These are phyloP conservation scores for Mallotus villosus DNA, from an alignment of 2,797 vertebrate species.

Conservation along the genomic window DNA sequence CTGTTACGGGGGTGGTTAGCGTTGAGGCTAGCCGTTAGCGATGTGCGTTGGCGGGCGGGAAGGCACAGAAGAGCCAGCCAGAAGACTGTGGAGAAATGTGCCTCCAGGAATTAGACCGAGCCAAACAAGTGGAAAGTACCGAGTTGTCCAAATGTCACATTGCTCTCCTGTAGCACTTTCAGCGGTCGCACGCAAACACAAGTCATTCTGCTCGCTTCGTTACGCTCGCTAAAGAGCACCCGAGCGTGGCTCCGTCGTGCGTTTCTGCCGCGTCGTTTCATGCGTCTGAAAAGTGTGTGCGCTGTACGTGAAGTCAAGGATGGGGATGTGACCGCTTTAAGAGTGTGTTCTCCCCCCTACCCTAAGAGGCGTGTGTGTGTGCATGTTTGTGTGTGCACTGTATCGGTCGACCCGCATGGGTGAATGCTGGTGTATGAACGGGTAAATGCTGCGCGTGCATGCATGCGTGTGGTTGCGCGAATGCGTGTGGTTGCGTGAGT, in stretches of 20 bases:
- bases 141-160: constrained; percentile 25
- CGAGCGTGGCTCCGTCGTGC: neutral
- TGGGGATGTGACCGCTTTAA: no score
- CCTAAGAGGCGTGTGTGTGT: no score
- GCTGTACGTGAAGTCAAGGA: neutral
- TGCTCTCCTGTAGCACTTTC: neutral
- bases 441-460: neutral
- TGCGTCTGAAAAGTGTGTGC: neutral
- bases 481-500: no score
- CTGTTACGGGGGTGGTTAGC: neutral
- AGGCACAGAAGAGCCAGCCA: neutral
- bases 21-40: neutral
- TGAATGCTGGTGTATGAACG: neutral
- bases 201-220: neutral
- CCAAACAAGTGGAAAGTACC: neutral
- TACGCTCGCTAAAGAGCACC: neutral
- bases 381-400: neutral
- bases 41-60: no score
- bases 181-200: neutral
- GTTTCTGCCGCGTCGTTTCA: neutral
- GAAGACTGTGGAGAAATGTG: constrained; percentile 4
- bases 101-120: constrained; percentile 6
- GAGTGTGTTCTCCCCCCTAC: no score
- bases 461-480: neutral
- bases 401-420: neutral